Evolutionary conservation across 2,888 invertebrate species (phyloP), one percentile per base, ranked within the genome.

Genomic region (Boloria euphrosyne): DNA sequence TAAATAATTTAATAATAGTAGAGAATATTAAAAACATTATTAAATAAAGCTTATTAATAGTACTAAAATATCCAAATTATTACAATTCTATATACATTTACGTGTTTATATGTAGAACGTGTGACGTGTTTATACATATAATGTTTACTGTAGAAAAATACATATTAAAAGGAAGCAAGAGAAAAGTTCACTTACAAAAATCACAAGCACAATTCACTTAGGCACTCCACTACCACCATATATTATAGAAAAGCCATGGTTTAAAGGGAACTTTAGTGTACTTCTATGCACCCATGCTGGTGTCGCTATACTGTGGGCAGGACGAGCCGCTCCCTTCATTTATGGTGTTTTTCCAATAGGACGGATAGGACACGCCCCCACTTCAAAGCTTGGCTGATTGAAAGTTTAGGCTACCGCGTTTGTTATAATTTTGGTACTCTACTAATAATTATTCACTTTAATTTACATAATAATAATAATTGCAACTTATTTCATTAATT

Each of bases 281-380:
- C 51, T 13, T 57, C 27, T 52, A 59, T 52, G 43, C 61, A 47
- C 64, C 64, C 64, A 57, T 50, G 51, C 63, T 50, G 44, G 46
- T 58, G 46, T 51, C 64, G 57, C 51, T 31, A 16, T 44, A 73
- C 73, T 72, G 72, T 62, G 67, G 67, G 70, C 57, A 54, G 62
- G 17, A 47, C 47, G 51, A 5, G 7, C 13, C 53, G 60, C 71
- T 68, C 71, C 73, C 73, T 62, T 65, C 52, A 71, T 74, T 62
- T 74, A 74, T 73, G 47, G 27, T 50, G 3, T 43, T 55, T 67
- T 69, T 70, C 73, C 74, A 74, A 72, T 73, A 54, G 68, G 62
- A 63, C 67, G 52, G 52, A 54, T 46, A 66, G 65, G 80, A 75
- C 77, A 83, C 88, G 83, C 87, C 87, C 78, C 76, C 72, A 70